phyloP scores from a whole-genome alignment of 2,888 invertebrate genomes.

The Ormyrus nitidulus region DNA sequence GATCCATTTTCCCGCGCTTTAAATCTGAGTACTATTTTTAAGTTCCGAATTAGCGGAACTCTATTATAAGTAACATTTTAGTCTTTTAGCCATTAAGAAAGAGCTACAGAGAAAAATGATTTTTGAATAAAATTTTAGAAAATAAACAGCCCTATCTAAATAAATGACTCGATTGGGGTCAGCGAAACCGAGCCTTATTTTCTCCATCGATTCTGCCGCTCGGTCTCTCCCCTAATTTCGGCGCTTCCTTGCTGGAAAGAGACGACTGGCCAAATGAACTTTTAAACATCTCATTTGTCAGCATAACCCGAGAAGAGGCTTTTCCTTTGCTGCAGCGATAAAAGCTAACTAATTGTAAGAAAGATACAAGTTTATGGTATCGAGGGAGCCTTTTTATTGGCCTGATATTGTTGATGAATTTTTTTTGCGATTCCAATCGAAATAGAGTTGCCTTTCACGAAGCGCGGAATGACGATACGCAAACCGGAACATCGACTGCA shows the following conservation, averaged over 20 bases:
- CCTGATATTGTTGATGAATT: no score
- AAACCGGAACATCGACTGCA: no score
- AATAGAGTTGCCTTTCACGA: slow-evolving; percentile 19
- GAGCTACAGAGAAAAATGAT: no score
- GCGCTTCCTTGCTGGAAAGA: no score
- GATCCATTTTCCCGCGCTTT: slow-evolving; percentile 17
- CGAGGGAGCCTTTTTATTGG: no score
- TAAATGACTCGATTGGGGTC: no score
- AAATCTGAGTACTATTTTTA: slow-evolving; percentile 26
- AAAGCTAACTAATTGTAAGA: no score
- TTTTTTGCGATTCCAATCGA: background rate
- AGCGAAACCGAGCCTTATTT: no score
- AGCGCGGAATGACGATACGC: background rate
- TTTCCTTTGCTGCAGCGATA: no score
- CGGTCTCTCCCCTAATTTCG: background rate
- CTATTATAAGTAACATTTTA: no score
- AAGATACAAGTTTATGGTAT: no score
- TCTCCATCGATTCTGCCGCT: slow-evolving; percentile 3
- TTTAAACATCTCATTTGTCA: slow-evolving; percentile 37
- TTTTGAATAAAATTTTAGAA: background rate
- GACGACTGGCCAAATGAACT: slow-evolving; percentile 24
- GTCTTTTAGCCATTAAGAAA: no score
- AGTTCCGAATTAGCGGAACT: slow-evolving; percentile 4
- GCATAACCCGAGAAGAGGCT: background rate
- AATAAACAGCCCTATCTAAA: background rate